A percentile compares a stretch with the other conserved stretches of the same genome.
phyloP scores from a whole-genome alignment of 2,888 invertebrate species.

The Platerodrilus igneus region DNA sequence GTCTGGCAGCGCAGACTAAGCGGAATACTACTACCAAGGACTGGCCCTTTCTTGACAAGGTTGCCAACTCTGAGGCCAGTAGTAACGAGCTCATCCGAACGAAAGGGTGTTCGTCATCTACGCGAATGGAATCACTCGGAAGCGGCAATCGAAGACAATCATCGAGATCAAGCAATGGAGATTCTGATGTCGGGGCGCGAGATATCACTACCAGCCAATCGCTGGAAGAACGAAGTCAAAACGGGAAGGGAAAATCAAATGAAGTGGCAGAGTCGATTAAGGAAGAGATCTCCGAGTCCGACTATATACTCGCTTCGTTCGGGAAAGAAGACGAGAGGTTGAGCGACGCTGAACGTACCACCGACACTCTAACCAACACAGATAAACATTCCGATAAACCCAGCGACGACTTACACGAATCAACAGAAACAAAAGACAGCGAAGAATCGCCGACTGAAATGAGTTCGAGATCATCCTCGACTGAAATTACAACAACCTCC shows the following conservation, averaged over 20 bases:
- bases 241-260: conserved; percentile 48
- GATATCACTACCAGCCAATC: conserved; percentile 59
- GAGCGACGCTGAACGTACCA: too few species aligned
- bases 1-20: conserved; percentile 41
- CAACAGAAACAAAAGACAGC: too few species aligned
- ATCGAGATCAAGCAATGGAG: conserved; percentile 49
- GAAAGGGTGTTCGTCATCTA: conserved; percentile 45
- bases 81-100: conserved; percentile 41
- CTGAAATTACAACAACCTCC: too few species aligned
- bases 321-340: conserved; percentile 60
- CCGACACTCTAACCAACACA: too few species aligned
- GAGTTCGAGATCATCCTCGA: too few species aligned
- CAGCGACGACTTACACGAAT: too few species aligned
- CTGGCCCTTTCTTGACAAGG: conserved; percentile 79
- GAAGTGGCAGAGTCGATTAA: conserved; percentile 34
- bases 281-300: conserved; percentile 48
- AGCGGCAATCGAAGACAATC: conserved; percentile 40
- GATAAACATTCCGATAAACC: too few species aligned
- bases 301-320: conserved; percentile 58
- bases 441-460: too few species aligned
- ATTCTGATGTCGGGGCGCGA: conserved; percentile 61
- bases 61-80: conserved; percentile 63
- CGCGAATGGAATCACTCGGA: conserved; percentile 69
- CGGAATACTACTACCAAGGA: conserved; percentile 54
- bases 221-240: conserved; percentile 42